Conservation (phyloP, 2,113 vertebrate genomes). For the Dolichallabes microphthalmus region DNA sequence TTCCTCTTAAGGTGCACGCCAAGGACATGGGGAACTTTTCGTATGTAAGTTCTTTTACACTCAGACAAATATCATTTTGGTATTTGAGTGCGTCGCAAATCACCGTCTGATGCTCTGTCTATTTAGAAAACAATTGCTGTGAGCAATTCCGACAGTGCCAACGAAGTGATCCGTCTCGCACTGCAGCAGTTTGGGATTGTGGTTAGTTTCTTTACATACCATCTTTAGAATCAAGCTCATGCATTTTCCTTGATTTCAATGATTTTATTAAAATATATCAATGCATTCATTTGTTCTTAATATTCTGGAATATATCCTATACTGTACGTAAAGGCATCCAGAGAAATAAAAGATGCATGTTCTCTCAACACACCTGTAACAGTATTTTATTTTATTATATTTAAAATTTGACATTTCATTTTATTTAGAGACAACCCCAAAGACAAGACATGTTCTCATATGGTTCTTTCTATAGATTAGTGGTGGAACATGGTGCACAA, state of each 20-base stretch:
- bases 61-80: background rate
- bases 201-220: slow-evolving; percentile 59
- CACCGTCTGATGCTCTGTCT: background rate
- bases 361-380: background rate
- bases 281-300: background rate
- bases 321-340: background rate
- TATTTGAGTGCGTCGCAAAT: background rate
- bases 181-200: slow-evolving; percentile 86
- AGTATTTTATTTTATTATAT: background rate
- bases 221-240: background rate
- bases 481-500: slow-evolving; percentile 2
- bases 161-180: slow-evolving; percentile 84
- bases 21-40: slow-evolving; percentile 88
- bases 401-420: too few species aligned
- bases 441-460: slow-evolving; percentile 12
- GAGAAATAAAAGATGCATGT: background rate
- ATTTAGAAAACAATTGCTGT: slow-evolving; percentile 86
- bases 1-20: slow-evolving; percentile 90
- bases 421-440: slow-evolving; percentile 2
- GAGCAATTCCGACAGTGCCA: slow-evolving; percentile 83
- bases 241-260: background rate
- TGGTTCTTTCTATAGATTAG: background rate
- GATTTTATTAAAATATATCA: background rate
- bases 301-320: background rate
- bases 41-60: slow-evolving; percentile 77